Evolutionary conservation across 2,888 invertebrate species (phyloP).

Genomic region (Campaea margaritaria): DNA sequence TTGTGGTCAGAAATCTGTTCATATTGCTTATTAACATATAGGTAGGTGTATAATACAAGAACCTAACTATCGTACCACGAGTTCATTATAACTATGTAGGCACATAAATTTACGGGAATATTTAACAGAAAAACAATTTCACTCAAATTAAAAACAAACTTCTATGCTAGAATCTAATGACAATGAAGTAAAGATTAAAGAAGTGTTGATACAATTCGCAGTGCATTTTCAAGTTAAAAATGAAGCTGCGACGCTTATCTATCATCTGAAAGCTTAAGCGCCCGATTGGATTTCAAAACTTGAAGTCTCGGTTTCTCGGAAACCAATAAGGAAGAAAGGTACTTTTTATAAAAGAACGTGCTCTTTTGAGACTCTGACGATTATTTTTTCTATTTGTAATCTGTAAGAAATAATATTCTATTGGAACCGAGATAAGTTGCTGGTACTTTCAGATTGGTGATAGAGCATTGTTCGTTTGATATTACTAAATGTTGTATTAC

Average conservation of each 20-base stretch:
- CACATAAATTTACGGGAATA: conserved; percentile 3
- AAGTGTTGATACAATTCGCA: conserved; percentile 24
- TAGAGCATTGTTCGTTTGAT: too few relatives aligned
- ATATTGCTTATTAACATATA: too few relatives aligned
- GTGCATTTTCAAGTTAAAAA: conserved; percentile 15
- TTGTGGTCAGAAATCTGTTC: too few relatives aligned
- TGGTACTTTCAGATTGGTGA: too few relatives aligned
- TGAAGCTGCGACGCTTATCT: conserved; percentile 14
- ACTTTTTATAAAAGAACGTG: conserved; percentile 5
- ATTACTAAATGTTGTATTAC: too few relatives aligned
- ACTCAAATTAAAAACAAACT: conserved; percentile 19
- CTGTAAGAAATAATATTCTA: neutral
- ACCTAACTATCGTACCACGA: too few relatives aligned
- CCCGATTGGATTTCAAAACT: conserved; percentile 13
- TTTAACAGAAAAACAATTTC: conserved; percentile 22
- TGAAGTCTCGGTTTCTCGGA: conserved; percentile 7
- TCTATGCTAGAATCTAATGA: conserved; percentile 10
- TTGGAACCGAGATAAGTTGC: neutral
- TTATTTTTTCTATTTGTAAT: conserved; percentile 1
- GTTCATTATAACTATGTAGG: too few relatives aligned
- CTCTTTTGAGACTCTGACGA: conserved; percentile 3
- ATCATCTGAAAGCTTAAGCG: conserved; percentile 10
- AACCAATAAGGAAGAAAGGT: conserved; percentile 12
- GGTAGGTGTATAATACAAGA: too few relatives aligned
- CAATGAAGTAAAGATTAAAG: conserved; percentile 13